Evolutionary conservation across 2,888 invertebrate genomes (phyloP).

Genomic region (Stegophylla sp.): DNA sequence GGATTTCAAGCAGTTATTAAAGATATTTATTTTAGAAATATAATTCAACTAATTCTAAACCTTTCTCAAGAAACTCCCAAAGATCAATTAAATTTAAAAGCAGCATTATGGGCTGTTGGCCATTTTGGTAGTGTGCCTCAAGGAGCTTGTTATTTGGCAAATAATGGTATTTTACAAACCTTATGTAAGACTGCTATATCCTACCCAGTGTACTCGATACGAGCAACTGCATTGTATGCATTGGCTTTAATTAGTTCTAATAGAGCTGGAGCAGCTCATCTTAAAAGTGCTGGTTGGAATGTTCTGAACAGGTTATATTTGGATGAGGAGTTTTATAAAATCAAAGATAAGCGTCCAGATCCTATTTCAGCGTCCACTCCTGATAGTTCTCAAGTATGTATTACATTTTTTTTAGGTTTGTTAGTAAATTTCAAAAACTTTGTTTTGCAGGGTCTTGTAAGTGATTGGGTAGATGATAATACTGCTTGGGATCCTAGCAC

Average conservation of each 20-base stretch:
- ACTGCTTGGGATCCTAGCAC: conserved; percentile 57
- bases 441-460: conserved; percentile 41
- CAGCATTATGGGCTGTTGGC: conserved; percentile 86
- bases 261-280: conserved; percentile 76
- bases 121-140: conserved; percentile 80
- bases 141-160: conserved; percentile 78
- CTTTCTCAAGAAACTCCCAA: conserved; percentile 72
- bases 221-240: conserved; percentile 88
- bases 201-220: conserved; percentile 83
- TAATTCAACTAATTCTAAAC: conserved; percentile 64
- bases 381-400: conserved; percentile 51
- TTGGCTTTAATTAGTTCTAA: conserved; percentile 87
- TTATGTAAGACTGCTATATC: conserved; percentile 76
- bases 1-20: conserved; percentile 70
- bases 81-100: conserved; percentile 80
- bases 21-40: conserved; percentile 67
- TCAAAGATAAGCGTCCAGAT: conserved; percentile 43
- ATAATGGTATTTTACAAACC: conserved; percentile 67
- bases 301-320: conserved; percentile 33
- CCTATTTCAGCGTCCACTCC: conserved; percentile 35
- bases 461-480: conserved; percentile 54
- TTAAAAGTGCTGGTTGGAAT: conserved; percentile 45
- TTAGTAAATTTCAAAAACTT: not conserved
- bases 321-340: conserved; percentile 47
- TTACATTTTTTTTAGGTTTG: not conserved